Evolutionary conservation across 2,113 vertebrate genomes (phyloP), one percentile per base, ranked within the genome.

Genomic region (Phainopepla nitens): DNA sequence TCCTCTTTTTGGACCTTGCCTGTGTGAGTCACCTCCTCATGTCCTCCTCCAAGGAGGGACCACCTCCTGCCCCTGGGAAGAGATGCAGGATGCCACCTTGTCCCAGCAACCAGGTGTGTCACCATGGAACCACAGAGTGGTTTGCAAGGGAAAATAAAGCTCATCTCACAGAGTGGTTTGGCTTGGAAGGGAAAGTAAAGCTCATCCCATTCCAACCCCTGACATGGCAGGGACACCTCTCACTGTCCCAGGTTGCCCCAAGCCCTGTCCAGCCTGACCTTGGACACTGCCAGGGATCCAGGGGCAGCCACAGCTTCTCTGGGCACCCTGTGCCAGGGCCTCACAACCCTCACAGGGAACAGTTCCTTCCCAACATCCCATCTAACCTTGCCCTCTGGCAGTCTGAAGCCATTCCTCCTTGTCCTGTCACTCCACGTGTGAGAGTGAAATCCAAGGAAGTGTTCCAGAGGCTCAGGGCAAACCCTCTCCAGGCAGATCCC

Each of bases 271-370:
- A 82, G 0, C 19, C 36, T 65, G 51, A 18, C 10, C 58, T 65
- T 58, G 33, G 60, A n/a, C 60, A 53, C 33, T 66, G 17, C 28
- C 77, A 66, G 69, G 39, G 28, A 75, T 58, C 35, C 50, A 49
- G 23, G 11, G 6, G 5, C 33, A 66, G 60, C 36, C 69, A 75
- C 69, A 82, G 28, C 53, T n/a, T 39, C 69, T 75, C 60, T 73
- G 50, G 17, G 6, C 0, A 81, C 0, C 15, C 45, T 60, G 4
- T 39, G 13, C 69, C 69, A 75, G 33, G 8, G 7, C 3, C 13
- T 73, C 4, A 0, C 10, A 68, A 39, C 25, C 19, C 27, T 75
- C n/a, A 1, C 28, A 82, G 61, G 0, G 1, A 75, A 8, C 0
- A 45, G 35, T 75, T 68, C 9, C 24, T 60, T 12, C 45, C 69